These are phyloP conservation scores for Macrotrachela quadricornifera DNA, from an alignment of 1,140 invertebrate species.

Conservation along the genomic window DNA sequence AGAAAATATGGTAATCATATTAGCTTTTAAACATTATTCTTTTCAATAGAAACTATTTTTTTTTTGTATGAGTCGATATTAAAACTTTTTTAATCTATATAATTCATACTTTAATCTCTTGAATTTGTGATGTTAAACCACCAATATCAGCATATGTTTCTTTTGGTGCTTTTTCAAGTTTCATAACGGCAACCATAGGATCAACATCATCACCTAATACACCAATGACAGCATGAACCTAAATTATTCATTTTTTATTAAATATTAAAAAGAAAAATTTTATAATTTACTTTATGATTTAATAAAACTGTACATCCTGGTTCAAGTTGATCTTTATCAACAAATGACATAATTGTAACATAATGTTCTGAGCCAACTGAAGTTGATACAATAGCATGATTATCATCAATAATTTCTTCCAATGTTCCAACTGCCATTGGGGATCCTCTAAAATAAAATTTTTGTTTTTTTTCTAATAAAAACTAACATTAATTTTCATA, in stretches of 20 bases:
- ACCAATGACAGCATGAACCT: conserved; percentile 86
- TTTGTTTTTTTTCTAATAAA: too few species aligned
- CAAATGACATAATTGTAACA: conserved; percentile 94
- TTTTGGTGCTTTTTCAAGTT: conserved; percentile 94
- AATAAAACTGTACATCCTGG: conserved; percentile 93
- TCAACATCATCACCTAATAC: conserved; percentile 97
- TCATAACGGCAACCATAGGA: conserved; percentile 99
- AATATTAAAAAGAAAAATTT: background rate
- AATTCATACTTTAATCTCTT: too few species aligned
- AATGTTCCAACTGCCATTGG: conserved; percentile 99
- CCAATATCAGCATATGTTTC: conserved; percentile 99
- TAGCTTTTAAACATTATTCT: too few species aligned
- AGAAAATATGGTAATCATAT: too few species aligned
- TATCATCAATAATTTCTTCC: conserved; percentile 99
- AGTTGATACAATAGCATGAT: conserved; percentile 97
- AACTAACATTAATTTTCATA: conserved; percentile 1
- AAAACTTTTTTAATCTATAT: too few species aligned
- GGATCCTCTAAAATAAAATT: conserved; percentile 41
- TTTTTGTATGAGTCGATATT: too few species aligned
- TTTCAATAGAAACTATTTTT: too few species aligned
- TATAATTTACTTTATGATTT: conserved; percentile 67
- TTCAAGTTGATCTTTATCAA: conserved; percentile 96
- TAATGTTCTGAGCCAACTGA: conserved; percentile 99
- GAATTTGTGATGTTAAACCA: conserved; percentile 95
- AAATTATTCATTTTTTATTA: background rate